Evolutionary conservation across 2,797 vertebrate species (phyloP).

Genomic region (Saguinus oedipus): DNA sequence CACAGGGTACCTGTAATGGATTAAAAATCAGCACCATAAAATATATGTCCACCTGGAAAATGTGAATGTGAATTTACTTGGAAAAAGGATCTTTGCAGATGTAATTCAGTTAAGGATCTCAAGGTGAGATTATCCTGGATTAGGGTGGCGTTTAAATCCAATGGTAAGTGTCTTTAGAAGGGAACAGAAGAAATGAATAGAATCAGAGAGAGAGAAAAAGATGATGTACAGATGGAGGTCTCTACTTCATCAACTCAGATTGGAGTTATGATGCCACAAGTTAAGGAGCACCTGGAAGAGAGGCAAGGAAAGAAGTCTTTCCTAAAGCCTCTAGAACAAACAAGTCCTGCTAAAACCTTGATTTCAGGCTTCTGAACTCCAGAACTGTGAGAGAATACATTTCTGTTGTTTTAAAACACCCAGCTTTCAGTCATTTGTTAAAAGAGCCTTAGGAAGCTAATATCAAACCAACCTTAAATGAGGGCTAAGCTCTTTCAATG

Average conservation of each 20-base stretch:
- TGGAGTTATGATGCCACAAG: not conserved
- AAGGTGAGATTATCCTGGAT: not conserved
- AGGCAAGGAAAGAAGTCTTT: not conserved
- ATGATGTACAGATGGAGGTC: not conserved
- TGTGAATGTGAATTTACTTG: not conserved
- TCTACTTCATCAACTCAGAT: not conserved
- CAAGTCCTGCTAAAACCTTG: not conserved
- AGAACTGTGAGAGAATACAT: not conserved
- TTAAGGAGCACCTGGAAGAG: not conserved
- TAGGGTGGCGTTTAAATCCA: not conserved
- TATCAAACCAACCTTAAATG: not conserved
- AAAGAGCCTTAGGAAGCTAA: not conserved
- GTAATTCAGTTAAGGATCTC: not conserved
- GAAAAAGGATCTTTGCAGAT: not conserved
- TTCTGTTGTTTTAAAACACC: not conserved
- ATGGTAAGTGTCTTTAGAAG: not conserved
- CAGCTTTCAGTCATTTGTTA: not conserved
- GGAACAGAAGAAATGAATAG: not conserved
- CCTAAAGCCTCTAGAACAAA: not conserved
- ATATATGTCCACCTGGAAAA: not conserved
- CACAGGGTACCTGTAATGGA: not conserved
- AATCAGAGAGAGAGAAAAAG: not conserved
- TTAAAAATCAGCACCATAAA: not conserved
- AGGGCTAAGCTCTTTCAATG: not conserved
- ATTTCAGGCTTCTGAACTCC: not conserved